Base-by-base conservation (phyloP, 1,140 invertebrate genomes). In the Eumeta japonica region DNA sequence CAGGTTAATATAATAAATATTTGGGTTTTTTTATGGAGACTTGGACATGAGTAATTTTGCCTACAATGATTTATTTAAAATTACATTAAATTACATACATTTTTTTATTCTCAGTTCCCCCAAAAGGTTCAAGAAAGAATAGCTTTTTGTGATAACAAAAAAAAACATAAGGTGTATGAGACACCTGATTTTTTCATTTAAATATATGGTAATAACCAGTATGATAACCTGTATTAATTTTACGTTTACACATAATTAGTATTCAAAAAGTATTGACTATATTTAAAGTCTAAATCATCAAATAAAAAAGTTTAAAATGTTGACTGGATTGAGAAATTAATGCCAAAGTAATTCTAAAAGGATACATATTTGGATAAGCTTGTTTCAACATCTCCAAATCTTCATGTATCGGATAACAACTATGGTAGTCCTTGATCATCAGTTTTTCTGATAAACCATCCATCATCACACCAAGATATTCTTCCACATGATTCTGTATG, bases 391-490 rank as follows among this genome's bases (percentile, higher is more conserved):
- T 58, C 19, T 81, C 76, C 3, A 87, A 47, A 51, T 88, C 84
- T 2, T 71, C 50, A 41, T 80, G 67, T 2, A 88, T 58, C 0
- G 83, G 81, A 67, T 82, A 83, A 32, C 78, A 62, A 4, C 61
- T 50, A 59, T 87, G 76, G 62, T 87, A 89, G 67, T 90, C 88
- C 13, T 75, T 77, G 18, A 88, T 81, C 49, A 90, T 85, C 46
- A 81, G 74, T 42, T 81, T 80, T 49, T 86, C 83, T 10, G 82
- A 76, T 14, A 89, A 61, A 5, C 78, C 81, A 38, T 81, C 77
- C 41, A 78, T 77, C 46, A 89, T 51, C 41, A 83, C 55, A 18
- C 79, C 72, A 3, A 89, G 54, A 55, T 84, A 85, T 16, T 64
- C 60, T 44, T 83, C 82, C 7, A 83, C 73, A 19, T 72, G 64